A percentile compares a stretch with the other conserved stretches of the same genome.
Conservation (phyloP, 1,140 invertebrate species). For the Tetragonula clypearis region DNA sequence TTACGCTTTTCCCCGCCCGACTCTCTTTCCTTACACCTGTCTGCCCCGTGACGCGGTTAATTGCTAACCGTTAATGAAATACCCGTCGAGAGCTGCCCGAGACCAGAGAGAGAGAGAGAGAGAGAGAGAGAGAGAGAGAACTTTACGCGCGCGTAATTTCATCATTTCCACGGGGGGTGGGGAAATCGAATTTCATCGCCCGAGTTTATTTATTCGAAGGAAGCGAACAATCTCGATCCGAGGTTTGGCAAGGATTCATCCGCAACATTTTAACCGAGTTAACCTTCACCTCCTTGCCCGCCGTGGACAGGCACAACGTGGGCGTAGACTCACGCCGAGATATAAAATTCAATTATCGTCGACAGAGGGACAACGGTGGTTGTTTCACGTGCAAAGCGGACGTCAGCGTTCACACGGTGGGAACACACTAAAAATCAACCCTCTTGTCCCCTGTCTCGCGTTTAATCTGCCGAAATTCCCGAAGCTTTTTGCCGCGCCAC, state of each 20-base stretch:
- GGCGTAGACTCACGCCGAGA: no score
- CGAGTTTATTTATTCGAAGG: background rate
- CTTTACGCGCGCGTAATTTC: background rate
- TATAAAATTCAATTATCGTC: constrained; percentile 1
- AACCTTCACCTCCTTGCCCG: background rate
- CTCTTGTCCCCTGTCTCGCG: background rate
- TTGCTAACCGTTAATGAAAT: constrained; percentile 39
- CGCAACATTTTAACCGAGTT: background rate
- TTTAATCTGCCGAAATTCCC: constrained; percentile 28
- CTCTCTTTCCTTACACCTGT: constrained; percentile 10
- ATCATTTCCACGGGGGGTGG: background rate
- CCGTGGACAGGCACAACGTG: background rate
- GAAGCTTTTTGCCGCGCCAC: constrained; percentile 38
- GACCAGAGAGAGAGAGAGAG: no score
- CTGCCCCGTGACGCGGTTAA: background rate
- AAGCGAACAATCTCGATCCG: background rate
- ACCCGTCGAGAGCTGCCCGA: background rate
- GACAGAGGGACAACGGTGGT: background rate
- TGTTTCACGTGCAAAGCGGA: no score
- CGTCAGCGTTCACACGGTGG: no score
- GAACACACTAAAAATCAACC: no score
- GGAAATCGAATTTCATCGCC: background rate
- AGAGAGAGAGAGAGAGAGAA: no score
- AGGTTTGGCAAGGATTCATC: background rate
- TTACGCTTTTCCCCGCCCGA: background rate